phyloP scores from a whole-genome alignment of 2,797 vertebrate species.

The Lagocephalus sceleratus region DNA sequence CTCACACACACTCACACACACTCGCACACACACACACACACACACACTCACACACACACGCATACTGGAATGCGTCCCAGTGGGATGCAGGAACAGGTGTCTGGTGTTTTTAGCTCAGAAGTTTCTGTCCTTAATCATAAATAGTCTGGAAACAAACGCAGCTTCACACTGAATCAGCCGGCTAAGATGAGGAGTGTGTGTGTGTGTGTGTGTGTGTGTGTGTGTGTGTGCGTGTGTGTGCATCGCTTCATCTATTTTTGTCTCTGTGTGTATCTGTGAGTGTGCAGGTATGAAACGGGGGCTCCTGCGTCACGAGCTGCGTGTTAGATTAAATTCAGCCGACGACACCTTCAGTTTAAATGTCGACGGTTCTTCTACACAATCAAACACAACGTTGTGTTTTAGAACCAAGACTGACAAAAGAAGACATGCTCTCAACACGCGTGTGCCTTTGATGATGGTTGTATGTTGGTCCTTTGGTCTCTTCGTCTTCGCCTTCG shows the following conservation, averaged over 20 bases:
- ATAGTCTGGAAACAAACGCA: constrained; percentile 23
- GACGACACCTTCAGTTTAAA: neutral
- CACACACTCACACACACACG: neutral
- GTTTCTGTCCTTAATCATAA: constrained; percentile 34
- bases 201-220: constrained; percentile 10
- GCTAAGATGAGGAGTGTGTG: neutral
- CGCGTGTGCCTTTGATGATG: too few species aligned
- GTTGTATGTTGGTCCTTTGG: too few species aligned
- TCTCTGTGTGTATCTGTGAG: constrained; percentile 6
- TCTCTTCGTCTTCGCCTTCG: too few species aligned
- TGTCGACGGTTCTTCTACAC: too few species aligned
- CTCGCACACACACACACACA: neutral
- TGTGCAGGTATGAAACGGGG: constrained; percentile 8
- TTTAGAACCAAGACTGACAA: too few species aligned
- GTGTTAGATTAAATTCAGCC: neutral
- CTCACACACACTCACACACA: constrained; percentile 3
- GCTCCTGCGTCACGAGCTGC: constrained; percentile 7
- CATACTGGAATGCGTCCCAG: constrained; percentile 50
- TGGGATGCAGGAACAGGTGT: constrained; percentile 59
- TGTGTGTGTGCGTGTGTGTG: constrained; percentile 2
- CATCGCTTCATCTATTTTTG: constrained; percentile 15
- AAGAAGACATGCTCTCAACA: too few species aligned
- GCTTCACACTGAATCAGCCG: constrained; percentile 20
- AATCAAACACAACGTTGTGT: too few species aligned
- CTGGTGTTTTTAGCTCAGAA: constrained; percentile 45